phyloP scores from a whole-genome alignment of 2,797 vertebrate genomes.

The Coluber constrictor region DNA sequence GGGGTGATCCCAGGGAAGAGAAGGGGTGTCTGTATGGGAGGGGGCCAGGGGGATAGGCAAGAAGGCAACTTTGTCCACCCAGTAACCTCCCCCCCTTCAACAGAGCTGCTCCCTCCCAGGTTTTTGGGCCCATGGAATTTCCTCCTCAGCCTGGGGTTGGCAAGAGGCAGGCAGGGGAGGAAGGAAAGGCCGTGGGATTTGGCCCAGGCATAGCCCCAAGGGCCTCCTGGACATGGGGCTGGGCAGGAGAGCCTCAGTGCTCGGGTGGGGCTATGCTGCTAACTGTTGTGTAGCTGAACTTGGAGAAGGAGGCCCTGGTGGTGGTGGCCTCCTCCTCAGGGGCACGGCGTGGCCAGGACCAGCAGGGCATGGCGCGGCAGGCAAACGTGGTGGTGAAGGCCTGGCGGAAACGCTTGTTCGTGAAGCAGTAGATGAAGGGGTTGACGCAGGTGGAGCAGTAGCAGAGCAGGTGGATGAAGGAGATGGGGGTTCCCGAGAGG shows the following conservation, averaged over 20 bases:
- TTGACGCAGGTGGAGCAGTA: slow-evolving; percentile 91
- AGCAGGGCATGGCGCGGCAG: slow-evolving; percentile 72
- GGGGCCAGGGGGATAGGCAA: too few relatives aligned
- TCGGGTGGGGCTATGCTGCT: slow-evolving; percentile 79
- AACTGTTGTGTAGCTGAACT: slow-evolving; percentile 92
- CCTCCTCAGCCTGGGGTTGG: background rate
- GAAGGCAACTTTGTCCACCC: too few relatives aligned
- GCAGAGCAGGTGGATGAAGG: slow-evolving; percentile 90
- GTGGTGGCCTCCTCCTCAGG: slow-evolving; percentile 76
- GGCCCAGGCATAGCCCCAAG: slow-evolving; percentile 56
- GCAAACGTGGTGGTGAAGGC: slow-evolving; percentile 82
- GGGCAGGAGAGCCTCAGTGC: background rate
- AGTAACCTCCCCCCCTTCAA: background rate
- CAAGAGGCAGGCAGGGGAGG: background rate
- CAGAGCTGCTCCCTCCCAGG: too few relatives aligned
- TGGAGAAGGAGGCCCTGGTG: slow-evolving; percentile 84
- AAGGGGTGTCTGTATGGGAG: background rate
- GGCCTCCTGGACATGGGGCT: background rate
- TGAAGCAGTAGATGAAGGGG: slow-evolving; percentile 97
- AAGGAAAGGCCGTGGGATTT: slow-evolving; percentile 71
- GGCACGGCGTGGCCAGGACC: slow-evolving; percentile 25
- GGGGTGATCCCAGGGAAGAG: background rate
- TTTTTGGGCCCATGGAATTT: background rate
- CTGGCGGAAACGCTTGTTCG: slow-evolving; percentile 94
- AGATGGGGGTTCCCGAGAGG: slow-evolving; percentile 88